A percentile compares a stretch with the other conserved stretches of the same genome.
These are phyloP conservation scores for Aethina tumida DNA, from an alignment of 1,140 invertebrate species.

Conservation along the genomic window DNA sequence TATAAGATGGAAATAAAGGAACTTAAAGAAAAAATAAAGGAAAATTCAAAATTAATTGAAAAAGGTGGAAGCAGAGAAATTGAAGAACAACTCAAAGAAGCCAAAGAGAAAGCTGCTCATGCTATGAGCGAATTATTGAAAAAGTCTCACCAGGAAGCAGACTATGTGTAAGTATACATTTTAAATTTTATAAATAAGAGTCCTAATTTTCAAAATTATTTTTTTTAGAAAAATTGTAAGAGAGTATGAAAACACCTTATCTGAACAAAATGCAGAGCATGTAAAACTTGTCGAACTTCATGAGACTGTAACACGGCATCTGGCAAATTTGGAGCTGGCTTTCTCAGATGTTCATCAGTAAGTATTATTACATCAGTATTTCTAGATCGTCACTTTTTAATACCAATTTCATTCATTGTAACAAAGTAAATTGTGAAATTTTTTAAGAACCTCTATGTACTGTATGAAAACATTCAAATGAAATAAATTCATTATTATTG, in stretches of 20 bases:
- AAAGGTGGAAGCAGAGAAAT: constrained; percentile 15
- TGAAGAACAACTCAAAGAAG: constrained; percentile 16
- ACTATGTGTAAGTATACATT: constrained; percentile 13
- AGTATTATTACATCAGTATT: too few species aligned
- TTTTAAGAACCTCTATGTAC: too few species aligned
- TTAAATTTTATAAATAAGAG: constrained; percentile 2
- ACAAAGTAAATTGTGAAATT: too few species aligned
- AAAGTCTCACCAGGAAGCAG: constrained; percentile 13
- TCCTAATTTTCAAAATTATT: constrained; percentile 11
- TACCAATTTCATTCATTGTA: too few species aligned
- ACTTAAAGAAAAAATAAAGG: constrained; percentile 20
- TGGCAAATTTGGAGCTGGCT: constrained; percentile 22
- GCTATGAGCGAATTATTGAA: constrained; percentile 11
- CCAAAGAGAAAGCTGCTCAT: constrained; percentile 17
- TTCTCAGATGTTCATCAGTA: constrained; percentile 26
- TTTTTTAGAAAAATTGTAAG: constrained; percentile 23
- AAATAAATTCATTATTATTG: too few species aligned
- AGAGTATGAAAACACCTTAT: constrained; percentile 27
- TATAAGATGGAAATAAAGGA: constrained; percentile 20
- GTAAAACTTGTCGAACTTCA: constrained; percentile 21
- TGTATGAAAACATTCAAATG: too few species aligned
- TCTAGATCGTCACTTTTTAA: too few species aligned
- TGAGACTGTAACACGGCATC: constrained; percentile 19
- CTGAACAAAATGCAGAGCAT: constrained; percentile 14
- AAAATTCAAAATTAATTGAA: constrained; percentile 14